Evolutionary conservation across 2,113 vertebrate species (phyloP).

Genomic region (Diadophis punctatus): DNA sequence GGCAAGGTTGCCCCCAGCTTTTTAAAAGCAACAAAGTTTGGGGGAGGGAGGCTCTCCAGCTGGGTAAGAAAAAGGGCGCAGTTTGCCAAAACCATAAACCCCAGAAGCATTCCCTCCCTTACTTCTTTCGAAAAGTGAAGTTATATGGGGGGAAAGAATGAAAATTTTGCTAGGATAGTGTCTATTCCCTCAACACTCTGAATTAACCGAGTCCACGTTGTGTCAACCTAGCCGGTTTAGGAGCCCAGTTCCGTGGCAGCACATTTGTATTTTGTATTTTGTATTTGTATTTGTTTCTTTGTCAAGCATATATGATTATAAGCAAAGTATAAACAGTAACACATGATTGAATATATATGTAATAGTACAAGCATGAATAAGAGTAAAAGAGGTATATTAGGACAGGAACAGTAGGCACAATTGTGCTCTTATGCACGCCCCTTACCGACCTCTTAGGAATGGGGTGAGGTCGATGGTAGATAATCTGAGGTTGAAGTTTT

Average conservation of each 20-base stretch:
- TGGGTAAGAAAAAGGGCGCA: not conserved
- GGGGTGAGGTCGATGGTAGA: no score
- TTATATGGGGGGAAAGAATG: not conserved
- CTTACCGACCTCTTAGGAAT: no score
- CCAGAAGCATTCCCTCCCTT: not conserved
- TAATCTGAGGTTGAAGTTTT: no score
- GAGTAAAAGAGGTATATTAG: no score
- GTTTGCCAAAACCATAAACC: not conserved
- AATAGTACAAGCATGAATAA: no score
- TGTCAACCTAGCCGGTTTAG: not conserved
- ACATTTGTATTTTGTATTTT: no score
- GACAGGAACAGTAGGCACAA: no score
- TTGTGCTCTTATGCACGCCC: no score
- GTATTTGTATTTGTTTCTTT: no score
- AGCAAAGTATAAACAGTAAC: no score
- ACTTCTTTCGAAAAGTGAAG: not conserved
- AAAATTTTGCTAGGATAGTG: not conserved
- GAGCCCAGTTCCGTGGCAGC: not conserved
- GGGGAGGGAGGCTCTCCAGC: not conserved
- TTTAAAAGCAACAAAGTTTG: not conserved
- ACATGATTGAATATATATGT: no score
- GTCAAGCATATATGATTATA: no score
- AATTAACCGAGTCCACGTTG: not conserved
- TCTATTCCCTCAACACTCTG: not conserved
- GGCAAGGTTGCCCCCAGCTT: not conserved